Evolutionary conservation across 2,888 invertebrate genomes (phyloP), one percentile per base, ranked within the genome.

Genomic region (Drosophila paracracens): DNA sequence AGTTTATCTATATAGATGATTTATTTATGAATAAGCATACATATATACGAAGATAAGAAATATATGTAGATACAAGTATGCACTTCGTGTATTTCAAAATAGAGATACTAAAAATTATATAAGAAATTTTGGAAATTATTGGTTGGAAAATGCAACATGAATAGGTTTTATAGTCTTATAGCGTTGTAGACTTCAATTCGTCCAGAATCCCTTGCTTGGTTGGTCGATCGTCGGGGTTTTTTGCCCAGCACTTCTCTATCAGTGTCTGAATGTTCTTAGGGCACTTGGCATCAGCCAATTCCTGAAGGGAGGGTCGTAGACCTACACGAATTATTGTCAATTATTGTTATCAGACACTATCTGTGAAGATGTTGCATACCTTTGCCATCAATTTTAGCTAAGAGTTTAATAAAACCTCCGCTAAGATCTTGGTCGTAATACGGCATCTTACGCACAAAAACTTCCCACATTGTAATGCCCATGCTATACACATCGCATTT

Each of bases 371-470:
- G 4, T 13, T 1, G 21, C 46, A 7, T 13, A 46, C 46, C 7
- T 0, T 13, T 0, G 3, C 0, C 1, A 46, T 13, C 21, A 21
- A 46, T 3, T 21, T 43, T 0, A 2, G 0, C 1, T 16, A 16
- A 16, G 36, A 36, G 7, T 7, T 6, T 0, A 36, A 1, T 6
- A 6, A 0, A 0, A 36, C 0, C 3, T 36, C 3, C 5, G 0
- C 2, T 36, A 0, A 0, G 2, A 36, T 36, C 7, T 7, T 16
- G 2, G 2, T 40, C n/a, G 18, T 40, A 0, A 10, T n/a, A 40
- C n/a, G 40, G 40, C 2, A 40, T 40, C 40, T 40, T 4, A 2
- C 40, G 40, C 16, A 46, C 46, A 25, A 46, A 16, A 46, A 46
- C 16, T 46, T 46, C 46, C 46, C 46, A 46, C 46, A 25, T 46